Evolutionary conservation across 2,888 invertebrate genomes (phyloP).

Genomic region (Margaritifera margaritifera): DNA sequence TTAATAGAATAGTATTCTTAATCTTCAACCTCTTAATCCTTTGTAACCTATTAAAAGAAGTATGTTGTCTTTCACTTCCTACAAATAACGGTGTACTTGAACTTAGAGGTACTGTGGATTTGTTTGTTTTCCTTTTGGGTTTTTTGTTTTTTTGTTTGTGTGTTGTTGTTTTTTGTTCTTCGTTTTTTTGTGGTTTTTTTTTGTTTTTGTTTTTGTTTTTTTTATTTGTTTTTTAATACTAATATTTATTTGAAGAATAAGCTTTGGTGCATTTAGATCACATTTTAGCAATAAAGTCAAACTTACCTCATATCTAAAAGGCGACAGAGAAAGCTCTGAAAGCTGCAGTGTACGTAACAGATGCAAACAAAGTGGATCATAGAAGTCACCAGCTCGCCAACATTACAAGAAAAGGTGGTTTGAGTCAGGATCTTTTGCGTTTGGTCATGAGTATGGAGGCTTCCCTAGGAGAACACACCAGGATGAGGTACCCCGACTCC

Average conservation of each 20-base stretch:
- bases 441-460: conserved; percentile 7
- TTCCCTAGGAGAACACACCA: conserved; percentile 12
- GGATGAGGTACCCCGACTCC: conserved; percentile 24
- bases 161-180: too few relatives aligned
- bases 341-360: conserved; percentile 8
- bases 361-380: conserved; percentile 3
- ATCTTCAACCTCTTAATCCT: conserved; percentile 18
- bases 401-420: neutral
- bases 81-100: too few relatives aligned
- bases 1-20: neutral
- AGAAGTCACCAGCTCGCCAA: neutral
- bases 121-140: too few relatives aligned
- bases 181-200: too few relatives aligned
- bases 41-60: too few relatives aligned
- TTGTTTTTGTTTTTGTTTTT: too few relatives aligned
- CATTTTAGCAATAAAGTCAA: neutral
- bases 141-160: too few relatives aligned
- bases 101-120: too few relatives aligned
- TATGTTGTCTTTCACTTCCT: too few relatives aligned
- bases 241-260: too few relatives aligned
- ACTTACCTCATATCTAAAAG: neutral
- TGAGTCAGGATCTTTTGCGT: neutral
- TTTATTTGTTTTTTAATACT: too few relatives aligned
- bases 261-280: neutral
- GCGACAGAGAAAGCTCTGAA: conserved; percentile 17